Percentiles rank a stretch among this genome's conserved stretches.
phyloP scores from a whole-genome alignment of 1,140 invertebrate species.

The Araneus ventricosus region DNA sequence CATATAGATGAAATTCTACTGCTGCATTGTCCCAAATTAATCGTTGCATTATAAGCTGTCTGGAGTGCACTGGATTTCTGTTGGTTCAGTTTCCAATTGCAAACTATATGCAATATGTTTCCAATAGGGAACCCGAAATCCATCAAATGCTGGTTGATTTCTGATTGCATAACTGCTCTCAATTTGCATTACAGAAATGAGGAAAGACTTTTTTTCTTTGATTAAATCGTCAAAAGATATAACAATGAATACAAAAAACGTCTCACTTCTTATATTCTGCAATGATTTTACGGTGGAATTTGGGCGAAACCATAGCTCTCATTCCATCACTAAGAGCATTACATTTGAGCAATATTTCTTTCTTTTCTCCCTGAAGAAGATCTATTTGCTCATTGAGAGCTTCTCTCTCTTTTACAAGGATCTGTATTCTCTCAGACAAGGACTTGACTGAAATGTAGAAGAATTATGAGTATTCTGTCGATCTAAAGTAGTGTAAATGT shows the following conservation, averaged over 20 bases:
- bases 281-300: constrained; percentile 20
- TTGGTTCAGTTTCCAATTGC: no score
- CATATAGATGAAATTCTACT: no score
- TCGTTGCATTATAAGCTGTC: no score
- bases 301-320: constrained; percentile 16
- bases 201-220: no score
- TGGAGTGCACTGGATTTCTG: no score
- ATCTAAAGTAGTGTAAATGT: background rate
- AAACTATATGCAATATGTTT: no score
- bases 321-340: background rate
- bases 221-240: no score
- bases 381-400: constrained; percentile 52
- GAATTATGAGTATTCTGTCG: background rate
- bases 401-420: constrained; percentile 41
- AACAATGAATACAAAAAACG: background rate
- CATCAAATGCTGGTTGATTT: no score
- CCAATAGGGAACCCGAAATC: no score
- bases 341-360: constrained; percentile 8
- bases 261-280: constrained; percentile 46
- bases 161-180: no score
- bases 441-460: constrained; percentile 46
- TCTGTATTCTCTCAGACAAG: constrained; percentile 39
- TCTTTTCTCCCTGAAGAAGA: constrained; percentile 42
- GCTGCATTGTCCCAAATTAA: no score
- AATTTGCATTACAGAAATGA: no score